Evolutionary conservation across 2,888 invertebrate genomes (phyloP), one percentile per base, ranked within the genome.

Genomic region (Apamea epomidion): DNA sequence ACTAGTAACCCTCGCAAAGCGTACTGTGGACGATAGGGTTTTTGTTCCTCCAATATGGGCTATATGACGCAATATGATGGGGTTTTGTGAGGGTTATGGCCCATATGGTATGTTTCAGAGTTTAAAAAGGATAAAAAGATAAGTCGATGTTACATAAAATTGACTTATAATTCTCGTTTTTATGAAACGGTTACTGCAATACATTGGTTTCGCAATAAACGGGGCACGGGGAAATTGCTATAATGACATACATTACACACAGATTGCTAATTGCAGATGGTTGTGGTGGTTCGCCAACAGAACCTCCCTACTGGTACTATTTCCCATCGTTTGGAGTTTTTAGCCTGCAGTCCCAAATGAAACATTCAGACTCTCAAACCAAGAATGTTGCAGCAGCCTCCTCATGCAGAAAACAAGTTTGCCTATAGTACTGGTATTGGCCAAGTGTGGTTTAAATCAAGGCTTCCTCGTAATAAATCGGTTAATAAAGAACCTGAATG

Each of bases 1-100:
- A 93, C 93, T 85, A 86, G 86, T 82, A 76, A 85, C 90, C 88
- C 89, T 85, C 78, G 83, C 86, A 78, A 74, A n/a, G 64, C 86
- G 82, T 79, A 78, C 78, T 81, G 65, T 60, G 37, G 48, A 60
- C 75, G 80, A 78, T 80, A 78, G 77, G 84, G 82, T 87, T 81
- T 80, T 75, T 80, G 80, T 84, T 29, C 76, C 16, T 37, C 68
- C 71, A 64, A 51, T 79, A 83, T 87, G 73, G 65, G 67, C 14
- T 80, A 65, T 79, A 67, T 73, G 16, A 51, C 45, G 64, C 73
- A 74, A 65, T 85, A 83, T 76, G 48, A 87, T 76, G 76, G 65
- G 62, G 32, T 74, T 68, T 71, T 54, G 70, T 68, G 42, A 74
- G 68, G 60, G 51, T 80, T 68, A 83, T 83, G 37, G 29, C 54